Percentiles rank a stretch among this genome's conserved stretches.
Conservation (phyloP, 2,888 invertebrate genomes). For the Selenia dentaria region DNA sequence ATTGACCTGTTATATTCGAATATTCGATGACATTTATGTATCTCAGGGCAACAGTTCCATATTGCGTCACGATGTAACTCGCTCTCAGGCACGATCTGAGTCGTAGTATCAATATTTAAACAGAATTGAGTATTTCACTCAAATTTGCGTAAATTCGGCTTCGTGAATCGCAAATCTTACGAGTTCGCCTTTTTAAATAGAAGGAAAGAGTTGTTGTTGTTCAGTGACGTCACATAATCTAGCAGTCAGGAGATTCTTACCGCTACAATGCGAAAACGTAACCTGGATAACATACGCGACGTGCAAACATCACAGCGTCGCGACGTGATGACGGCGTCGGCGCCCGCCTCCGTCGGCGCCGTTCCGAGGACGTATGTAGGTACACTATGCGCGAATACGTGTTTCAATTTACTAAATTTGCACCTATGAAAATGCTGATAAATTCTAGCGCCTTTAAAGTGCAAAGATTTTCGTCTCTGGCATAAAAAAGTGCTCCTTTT, state of each 20-base stretch:
- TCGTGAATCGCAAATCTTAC: too few relatives aligned
- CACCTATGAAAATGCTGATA: slow-evolving; percentile 20
- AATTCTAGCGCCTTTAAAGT: too few relatives aligned
- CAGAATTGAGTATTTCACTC: too few relatives aligned
- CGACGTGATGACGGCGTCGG: slow-evolving; percentile 53
- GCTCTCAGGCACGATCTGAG: neutral
- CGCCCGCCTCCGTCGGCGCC: slow-evolving; percentile 43
- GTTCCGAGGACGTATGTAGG: slow-evolving; percentile 51
- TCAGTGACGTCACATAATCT: slow-evolving; percentile 45
- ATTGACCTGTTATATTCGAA: slow-evolving; percentile 28
- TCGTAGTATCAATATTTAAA: too few relatives aligned
- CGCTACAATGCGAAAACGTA: slow-evolving; percentile 66
- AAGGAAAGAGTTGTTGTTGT: too few relatives aligned
- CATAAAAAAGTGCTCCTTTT: too few relatives aligned
- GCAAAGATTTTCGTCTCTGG: too few relatives aligned
- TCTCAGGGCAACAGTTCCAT: slow-evolving; percentile 14
- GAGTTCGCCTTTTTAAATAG: too few relatives aligned
- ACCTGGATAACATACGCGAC: slow-evolving; percentile 70
- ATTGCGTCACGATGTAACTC: neutral
- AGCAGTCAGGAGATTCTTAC: slow-evolving; percentile 60
- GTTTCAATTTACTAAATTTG: slow-evolving; percentile 44
- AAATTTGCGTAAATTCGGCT: too few relatives aligned
- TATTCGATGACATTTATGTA: slow-evolving; percentile 28
- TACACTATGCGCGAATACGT: slow-evolving; percentile 47
- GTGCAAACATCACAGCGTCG: slow-evolving; percentile 70